Base-by-base conservation (phyloP, 1,140 invertebrate species). In the Trachymyrmex septentrionalis region DNA sequence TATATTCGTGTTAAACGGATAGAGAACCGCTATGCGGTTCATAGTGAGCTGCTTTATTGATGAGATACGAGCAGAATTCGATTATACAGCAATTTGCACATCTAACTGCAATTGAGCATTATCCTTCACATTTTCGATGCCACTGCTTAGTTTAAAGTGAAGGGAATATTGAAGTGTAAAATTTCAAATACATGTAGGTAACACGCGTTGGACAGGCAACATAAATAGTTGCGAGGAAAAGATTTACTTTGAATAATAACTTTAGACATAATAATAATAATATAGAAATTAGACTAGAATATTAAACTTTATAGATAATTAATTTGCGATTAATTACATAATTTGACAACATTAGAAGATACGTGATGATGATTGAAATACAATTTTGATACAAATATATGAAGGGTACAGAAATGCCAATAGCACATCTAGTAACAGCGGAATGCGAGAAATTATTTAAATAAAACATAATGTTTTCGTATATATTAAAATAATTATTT, bases 1-100 rank as follows among this genome's bases (percentile, higher is more conserved):
- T 84, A 84, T 84, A 84, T 84, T 48, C 80, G 55, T 73, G 69
- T 63, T 84, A 84, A 84, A 71, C 34, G 78, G 66, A 84, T 84
- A 84, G 73, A 69, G 69, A n/a, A n/a, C n/a, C 80, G 27, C 64
- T 24, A 55, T n/a, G 48, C 78, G 24, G 24, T 21, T 72, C 69
- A 73, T 30, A 19, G 24, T 19, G 80, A 24, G 55, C 69, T 55
- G 77, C 63, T 80, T 84, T 61, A 84, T 84, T 55, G 69, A 75
- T 73, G 80, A 84, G 55, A 21, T 84, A 75, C 19, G 55, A 48
- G n/a, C 19, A 21, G 27, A 63, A 84, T 34, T 84, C 80, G 80
- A 84, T 84, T 75, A 73, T 30, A 73, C 80, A 48, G 55, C 24
- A 61, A 24, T 73, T 73, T 55, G 69, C 53, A 21, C 67, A 44